Evolutionary conservation across 2,797 vertebrate species (phyloP), one percentile per base, ranked within the genome.

Genomic region (Chanos chanos): DNA sequence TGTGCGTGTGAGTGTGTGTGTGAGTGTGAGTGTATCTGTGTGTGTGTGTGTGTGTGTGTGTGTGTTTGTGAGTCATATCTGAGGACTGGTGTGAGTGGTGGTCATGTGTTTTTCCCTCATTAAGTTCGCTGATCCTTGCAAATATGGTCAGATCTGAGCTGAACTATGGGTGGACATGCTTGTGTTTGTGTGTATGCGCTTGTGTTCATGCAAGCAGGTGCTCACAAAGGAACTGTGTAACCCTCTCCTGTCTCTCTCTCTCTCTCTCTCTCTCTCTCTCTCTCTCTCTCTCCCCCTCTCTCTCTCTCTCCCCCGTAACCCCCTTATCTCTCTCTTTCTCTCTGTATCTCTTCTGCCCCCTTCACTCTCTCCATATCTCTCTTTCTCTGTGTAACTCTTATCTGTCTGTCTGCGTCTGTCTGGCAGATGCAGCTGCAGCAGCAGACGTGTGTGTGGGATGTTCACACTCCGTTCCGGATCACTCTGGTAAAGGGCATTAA

Each of bases 401-500:
- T 50, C 10, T 48, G 8, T 40, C 13, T 28, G 24, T 13, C 5
- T 18, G n/a, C 21, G 8, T 44, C 5, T 33, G 33, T 55, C 19
- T 44, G 10, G 43, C 59, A 5, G 68, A 79, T 72, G 68, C 57
- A 21, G 25, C 72, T 89, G 88, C 85, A 89, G 72, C 75, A 83
- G 43, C 83, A 88, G 54, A 88, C 74, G 0, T 78, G 89, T 73
- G 89, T 99, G 59, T 99, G 95, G 95, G 89, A 94, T 45, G 86
- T 95, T 76, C 83, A 79, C 10, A 83, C 55, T 30, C 82, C 87
- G 19, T 98, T 96, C 83, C 95, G 89, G 83, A 92, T 99, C 74
- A 74, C 86, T 36, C 87, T 99, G 5, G 79, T 95, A 61, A 95
- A 92, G 64, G 95, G 92, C 70, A 94, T 86, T 87, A 98, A 95